Base-by-base conservation (phyloP, 2,797 vertebrate species). In the Danionella dracula region DNA sequence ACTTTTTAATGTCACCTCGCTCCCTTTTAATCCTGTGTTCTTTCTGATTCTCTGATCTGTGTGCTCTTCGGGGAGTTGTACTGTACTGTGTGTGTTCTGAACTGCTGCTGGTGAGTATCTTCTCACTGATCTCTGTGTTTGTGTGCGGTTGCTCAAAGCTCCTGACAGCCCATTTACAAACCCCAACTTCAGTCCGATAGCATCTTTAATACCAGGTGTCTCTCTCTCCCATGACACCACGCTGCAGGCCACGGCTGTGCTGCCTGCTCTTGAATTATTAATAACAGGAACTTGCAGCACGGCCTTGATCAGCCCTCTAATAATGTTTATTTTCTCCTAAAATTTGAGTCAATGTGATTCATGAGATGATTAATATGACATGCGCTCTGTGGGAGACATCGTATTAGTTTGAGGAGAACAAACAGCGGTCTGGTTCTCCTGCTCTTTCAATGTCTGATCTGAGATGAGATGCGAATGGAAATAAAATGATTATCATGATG, bases 121-220 rank as follows among this genome's bases (percentile, higher is more conserved):
- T 37, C 51, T 49, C 20, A 15, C 57, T 48, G 48, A 57, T 66
- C 58, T 68, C 27, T 60, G 72, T 67, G 37, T 53, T 21, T 53
- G n/a, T n/a, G n/a, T 64, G 51, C 53, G 49, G 49, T 54, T 11
- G 65, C 41, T 29, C 31, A 51, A 46, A 48, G 44, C 15, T 59
- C 62, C 20, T 17, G 42, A 56, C 62, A 41, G 70, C 10, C 15
- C 46, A 62, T 71, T 71, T 73, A 65, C 61, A 71, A 61, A 78
- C 63, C 38, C 54, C 59, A 73, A 71, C 59, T 61, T 65, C 46
- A 53, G 59, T 59, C 70, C 66, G 80, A 84, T 84, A 80, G 37
- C 74, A 83, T 83, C 74, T 83, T 82, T 82, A 80, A 81, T 78
- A 81, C 70, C 78, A 79, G 76, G 71, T 50, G 38, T 82, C 79